These are phyloP conservation scores for Diploscapter pachys DNA, from an alignment of 1,140 invertebrate genomes.

Conservation along the genomic window DNA sequence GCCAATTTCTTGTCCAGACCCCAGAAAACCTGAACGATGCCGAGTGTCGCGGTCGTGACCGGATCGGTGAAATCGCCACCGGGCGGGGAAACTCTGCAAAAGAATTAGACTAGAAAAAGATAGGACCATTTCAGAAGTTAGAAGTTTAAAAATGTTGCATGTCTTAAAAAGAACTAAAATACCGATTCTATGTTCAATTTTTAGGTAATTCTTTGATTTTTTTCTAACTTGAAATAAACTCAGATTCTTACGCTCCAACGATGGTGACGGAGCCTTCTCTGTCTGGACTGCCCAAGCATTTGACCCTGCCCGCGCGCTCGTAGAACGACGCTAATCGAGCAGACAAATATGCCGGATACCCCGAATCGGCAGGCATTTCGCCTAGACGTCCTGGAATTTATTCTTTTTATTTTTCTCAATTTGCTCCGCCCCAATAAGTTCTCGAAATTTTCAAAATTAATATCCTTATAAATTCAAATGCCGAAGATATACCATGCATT, in stretches of 20 bases:
- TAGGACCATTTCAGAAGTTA: not conserved
- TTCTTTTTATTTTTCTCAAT: too few species aligned
- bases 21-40: slow-evolving; percentile 99
- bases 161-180: slow-evolving; percentile 4
- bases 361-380: slow-evolving; percentile 92
- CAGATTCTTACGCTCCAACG: slow-evolving; percentile 76
- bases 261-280: slow-evolving; percentile 94
- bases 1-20: slow-evolving; percentile 97
- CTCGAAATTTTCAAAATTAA: too few species aligned
- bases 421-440: not conserved
- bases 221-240: slow-evolving; percentile 5
- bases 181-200: not conserved
- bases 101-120: not conserved
- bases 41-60: slow-evolving; percentile 94
- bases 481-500: too few species aligned
- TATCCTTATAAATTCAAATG: too few species aligned
- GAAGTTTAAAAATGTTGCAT: not conserved
- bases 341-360: slow-evolving; percentile 95
- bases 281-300: slow-evolving; percentile 90
- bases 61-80: slow-evolving; percentile 99
- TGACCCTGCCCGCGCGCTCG: slow-evolving; percentile 88
- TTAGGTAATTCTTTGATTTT: not conserved
- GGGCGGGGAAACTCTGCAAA: slow-evolving; percentile 80
- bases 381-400: too few species aligned
- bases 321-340: slow-evolving; percentile 96